These are phyloP conservation scores for Aquatica leii DNA, from an alignment of 2,888 invertebrate species.

Conservation along the genomic window DNA sequence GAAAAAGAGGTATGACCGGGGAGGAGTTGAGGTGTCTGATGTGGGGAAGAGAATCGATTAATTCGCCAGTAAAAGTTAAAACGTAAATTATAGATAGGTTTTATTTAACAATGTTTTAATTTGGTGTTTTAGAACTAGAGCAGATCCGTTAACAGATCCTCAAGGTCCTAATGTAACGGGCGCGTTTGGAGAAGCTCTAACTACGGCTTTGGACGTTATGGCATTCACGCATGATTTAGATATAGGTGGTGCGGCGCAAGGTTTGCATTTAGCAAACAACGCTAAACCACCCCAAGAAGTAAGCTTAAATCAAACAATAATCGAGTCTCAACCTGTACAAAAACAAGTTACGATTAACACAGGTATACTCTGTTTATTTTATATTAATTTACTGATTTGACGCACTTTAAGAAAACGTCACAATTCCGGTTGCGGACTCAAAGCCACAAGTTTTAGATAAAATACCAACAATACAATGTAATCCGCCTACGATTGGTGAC, in stretches of 20 bases:
- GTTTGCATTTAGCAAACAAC: conserved; percentile 51
- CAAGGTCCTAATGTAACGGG: conserved; percentile 60
- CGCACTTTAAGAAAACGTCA: too few relatives aligned
- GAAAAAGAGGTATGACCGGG: conserved; percentile 84
- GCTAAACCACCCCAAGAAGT: conserved; percentile 31
- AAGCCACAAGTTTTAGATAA: too few relatives aligned
- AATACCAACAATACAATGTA: conserved; percentile 1
- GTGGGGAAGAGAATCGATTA: conserved; percentile 91
- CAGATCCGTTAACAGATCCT: conserved; percentile 57
- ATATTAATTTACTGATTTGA: not conserved
- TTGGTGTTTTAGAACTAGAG: conserved; percentile 41
- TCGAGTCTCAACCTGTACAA: not conserved
- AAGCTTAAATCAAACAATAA: too few relatives aligned
- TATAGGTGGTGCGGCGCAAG: conserved; percentile 50
- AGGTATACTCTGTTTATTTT: not conserved
- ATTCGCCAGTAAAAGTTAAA: conserved; percentile 80
- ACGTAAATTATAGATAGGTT: conserved; percentile 58
- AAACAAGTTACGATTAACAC: conserved; percentile 19
- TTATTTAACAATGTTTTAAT: too few relatives aligned
- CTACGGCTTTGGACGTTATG: conserved; percentile 83
- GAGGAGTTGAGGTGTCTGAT: conserved; percentile 86
- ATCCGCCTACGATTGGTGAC: not conserved
- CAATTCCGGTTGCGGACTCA: too few relatives aligned
- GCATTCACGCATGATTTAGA: conserved; percentile 77
- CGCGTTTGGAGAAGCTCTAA: conserved; percentile 70